Percentiles rank a stretch among this genome's conserved stretches.
Evolutionary conservation across 2,113 vertebrate genomes (phyloP).

Genomic region (Salvelinus namaycush): DNA sequence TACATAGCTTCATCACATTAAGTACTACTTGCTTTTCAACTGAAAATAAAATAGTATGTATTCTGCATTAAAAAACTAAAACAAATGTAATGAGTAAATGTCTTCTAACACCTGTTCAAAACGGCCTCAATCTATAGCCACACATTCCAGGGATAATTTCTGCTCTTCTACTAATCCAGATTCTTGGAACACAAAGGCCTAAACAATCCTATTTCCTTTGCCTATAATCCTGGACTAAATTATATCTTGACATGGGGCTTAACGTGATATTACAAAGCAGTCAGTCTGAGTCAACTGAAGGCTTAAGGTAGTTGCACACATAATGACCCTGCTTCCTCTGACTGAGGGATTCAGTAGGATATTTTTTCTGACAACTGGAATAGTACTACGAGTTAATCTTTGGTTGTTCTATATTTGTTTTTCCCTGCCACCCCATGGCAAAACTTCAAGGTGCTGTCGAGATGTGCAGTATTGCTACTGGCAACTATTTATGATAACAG

Average conservation of each 20-base stretch:
- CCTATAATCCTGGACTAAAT: conserved; percentile 4
- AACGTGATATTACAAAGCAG: neutral
- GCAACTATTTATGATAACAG: too few relatives aligned
- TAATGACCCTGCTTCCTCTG: neutral
- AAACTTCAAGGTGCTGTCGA: neutral
- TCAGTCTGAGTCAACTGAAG: neutral
- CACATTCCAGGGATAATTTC: conserved; percentile 1
- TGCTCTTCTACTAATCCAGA: neutral
- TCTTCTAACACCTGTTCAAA: neutral
- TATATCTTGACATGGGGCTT: neutral
- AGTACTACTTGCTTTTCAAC: too few relatives aligned
- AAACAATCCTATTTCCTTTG: conserved; percentile 22
- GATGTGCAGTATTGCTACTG: neutral
- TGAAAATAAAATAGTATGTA: too few relatives aligned
- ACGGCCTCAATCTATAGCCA: neutral
- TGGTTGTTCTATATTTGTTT: neutral
- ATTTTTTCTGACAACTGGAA: neutral
- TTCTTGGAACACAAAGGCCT: neutral
- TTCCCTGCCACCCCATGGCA: neutral
- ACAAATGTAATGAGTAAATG: too few relatives aligned
- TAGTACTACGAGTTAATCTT: neutral
- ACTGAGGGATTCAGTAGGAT: neutral
- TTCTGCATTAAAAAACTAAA: too few relatives aligned
- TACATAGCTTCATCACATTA: too few relatives aligned
- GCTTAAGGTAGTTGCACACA: neutral